These are phyloP conservation scores for Drosophila algonquin DNA, from an alignment of 2,888 invertebrate species.

Conservation along the genomic window DNA sequence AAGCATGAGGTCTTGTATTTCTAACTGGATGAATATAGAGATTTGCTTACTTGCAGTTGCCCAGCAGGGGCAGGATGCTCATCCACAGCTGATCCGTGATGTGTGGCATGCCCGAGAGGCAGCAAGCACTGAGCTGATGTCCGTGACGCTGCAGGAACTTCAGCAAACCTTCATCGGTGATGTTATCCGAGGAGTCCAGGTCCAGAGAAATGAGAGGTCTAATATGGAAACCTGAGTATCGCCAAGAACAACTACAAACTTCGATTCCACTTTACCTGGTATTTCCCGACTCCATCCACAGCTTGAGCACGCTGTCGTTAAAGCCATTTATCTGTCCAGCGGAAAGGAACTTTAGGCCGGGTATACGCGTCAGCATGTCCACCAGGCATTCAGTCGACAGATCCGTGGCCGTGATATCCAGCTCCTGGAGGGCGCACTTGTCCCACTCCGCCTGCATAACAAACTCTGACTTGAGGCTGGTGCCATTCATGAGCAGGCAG, in stretches of 20 bases:
- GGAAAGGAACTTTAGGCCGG: conserved; percentile 93
- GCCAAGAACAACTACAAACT: not conserved
- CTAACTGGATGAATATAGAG: not conserved
- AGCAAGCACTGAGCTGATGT: conserved; percentile 93
- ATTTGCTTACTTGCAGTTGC: conserved; percentile 92
- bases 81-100: conserved; percentile 99
- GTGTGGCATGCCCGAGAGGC: conserved; percentile 97
- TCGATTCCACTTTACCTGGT: conserved; percentile 85
- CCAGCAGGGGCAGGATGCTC: conserved; percentile 94
- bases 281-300: conserved; percentile 95
- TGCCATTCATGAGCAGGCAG: conserved; percentile 97
- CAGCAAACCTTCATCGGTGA: conserved; percentile 95
- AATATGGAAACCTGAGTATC: not conserved
- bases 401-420: conserved; percentile 99
- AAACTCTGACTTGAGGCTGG: conserved; percentile 95
- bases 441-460: conserved; percentile 99
- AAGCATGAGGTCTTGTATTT: not conserved
- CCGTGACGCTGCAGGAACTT: conserved; percentile 96
- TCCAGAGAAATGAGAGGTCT: conserved; percentile 94
- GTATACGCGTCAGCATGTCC: conserved; percentile 95
- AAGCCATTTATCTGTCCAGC: conserved; percentile 99
- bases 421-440: conserved; percentile 95
- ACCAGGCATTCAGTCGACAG: conserved; percentile 96
- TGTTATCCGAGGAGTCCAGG: conserved; percentile 96
- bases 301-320: conserved; percentile 96